Conservation (phyloP, 1,140 invertebrate genomes). For the Halictus rubicundus region DNA sequence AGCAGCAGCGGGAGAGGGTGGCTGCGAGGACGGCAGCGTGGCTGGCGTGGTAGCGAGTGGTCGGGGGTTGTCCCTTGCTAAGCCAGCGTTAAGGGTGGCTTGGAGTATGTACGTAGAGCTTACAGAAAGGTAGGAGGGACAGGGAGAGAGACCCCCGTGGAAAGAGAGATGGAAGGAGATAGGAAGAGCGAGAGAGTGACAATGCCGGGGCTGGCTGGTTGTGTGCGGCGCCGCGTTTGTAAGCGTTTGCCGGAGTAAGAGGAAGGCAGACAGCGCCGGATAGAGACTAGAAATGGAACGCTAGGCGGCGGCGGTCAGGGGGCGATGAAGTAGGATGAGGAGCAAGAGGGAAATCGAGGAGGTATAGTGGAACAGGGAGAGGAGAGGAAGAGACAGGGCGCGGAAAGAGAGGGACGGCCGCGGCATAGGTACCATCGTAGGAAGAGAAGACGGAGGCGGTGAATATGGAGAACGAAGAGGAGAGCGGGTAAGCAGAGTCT, state of each 20-base stretch:
- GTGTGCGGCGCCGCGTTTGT: slow-evolving; percentile 42
- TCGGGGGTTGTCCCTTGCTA: slow-evolving; percentile 72
- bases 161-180: slow-evolving; percentile 52
- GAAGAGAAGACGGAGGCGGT: slow-evolving; percentile 63
- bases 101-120: slow-evolving; percentile 70
- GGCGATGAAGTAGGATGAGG: slow-evolving; percentile 42
- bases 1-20: slow-evolving; percentile 16
- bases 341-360: slow-evolving; percentile 55
- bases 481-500: slow-evolving; percentile 73
- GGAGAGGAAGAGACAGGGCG: slow-evolving; percentile 53
- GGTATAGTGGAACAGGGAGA: slow-evolving; percentile 50
- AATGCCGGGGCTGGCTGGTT: slow-evolving; percentile 33
- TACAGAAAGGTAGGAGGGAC: slow-evolving; percentile 58
- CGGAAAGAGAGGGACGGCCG: slow-evolving; percentile 19
- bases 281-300: too few relatives aligned
- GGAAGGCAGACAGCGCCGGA: slow-evolving; percentile 15
- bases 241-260: slow-evolving; percentile 45
- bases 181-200: slow-evolving; percentile 58
- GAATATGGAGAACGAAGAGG: slow-evolving; percentile 68
- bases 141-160: slow-evolving; percentile 29
- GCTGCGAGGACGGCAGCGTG: slow-evolving; percentile 41
- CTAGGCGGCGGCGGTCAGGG: slow-evolving; percentile 22
- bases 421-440: slow-evolving; percentile 51
- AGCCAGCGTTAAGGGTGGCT: slow-evolving; percentile 78
- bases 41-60: slow-evolving; percentile 50